Base-by-base conservation (phyloP, 1,140 invertebrate genomes). In the Linepithema humile region DNA sequence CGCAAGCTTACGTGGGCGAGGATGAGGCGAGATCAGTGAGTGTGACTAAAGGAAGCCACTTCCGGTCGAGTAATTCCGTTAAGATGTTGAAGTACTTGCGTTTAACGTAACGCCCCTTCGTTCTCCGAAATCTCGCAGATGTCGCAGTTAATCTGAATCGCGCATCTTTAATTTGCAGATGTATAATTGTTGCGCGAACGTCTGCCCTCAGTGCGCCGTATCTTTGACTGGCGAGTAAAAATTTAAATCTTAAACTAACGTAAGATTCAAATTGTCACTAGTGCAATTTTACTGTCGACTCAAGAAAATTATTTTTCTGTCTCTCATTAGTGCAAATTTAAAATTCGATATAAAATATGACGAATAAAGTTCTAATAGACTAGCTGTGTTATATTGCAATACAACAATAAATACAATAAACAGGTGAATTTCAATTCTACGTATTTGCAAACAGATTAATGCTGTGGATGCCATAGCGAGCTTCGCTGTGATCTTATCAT, bases 41-140 rank as follows among this genome's bases (percentile, higher is more conserved):
- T 77, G 82, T 73, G 85, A 55, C 74, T 77, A 48, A 85, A 89
- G 65, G 87, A 88, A 89, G 53, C 84, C 78, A 84, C 84, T 89
- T 86, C 72, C 78, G 78, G 83, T 83, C 73, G 83, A 73, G 45
- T 89, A 88, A 87, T 87, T 88, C 73, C 73, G 53, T 50, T 40
- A 50, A 48, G 77, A 83, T 62, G 78, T 65, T 59, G 64, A 53
- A 84, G 60, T 32, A 74, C 69, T 69, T 20, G 40, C 26, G 26
- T 35, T 1, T 32, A 20, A 67, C 23, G 35, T 60, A 20, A 23
- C 35, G 50, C 35, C 2, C 26, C 45, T 77, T 57, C 75, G 26
- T 69, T 80, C 23, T 40, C 57, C 38, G 38, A 83, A 83, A 83
- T 72, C 77, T 75, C 55, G 78, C 69, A 45, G n/a, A 70, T 73